Conservation (phyloP, 2,113 vertebrate species). For the Hylia prasina region DNA sequence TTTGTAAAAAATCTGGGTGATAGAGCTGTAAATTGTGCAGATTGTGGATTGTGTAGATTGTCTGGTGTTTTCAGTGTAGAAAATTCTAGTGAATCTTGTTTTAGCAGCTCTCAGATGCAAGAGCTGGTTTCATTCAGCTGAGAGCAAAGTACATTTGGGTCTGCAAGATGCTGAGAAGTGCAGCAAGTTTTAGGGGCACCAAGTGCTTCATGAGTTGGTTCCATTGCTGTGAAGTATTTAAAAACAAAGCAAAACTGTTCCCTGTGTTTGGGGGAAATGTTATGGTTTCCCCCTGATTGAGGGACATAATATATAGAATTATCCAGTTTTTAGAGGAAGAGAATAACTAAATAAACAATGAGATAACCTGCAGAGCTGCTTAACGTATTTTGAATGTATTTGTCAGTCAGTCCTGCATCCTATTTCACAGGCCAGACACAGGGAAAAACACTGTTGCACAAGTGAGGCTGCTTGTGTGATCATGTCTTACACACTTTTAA, state of each 20-base stretch:
- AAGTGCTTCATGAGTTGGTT: background rate
- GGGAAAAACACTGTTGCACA: background rate
- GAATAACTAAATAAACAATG: background rate
- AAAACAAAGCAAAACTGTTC: background rate
- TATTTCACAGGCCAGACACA: background rate
- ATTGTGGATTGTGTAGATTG: constrained; percentile 4
- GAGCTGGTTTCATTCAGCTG: background rate
- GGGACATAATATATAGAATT: background rate
- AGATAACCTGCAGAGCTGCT: background rate
- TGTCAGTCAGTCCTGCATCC: background rate
- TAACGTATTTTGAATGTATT: background rate
- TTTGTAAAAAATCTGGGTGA: background rate
- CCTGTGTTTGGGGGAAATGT: background rate
- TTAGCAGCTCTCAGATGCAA: background rate
- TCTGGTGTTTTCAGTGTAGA: constrained; percentile 20
- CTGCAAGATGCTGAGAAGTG: background rate
- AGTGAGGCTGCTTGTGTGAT: background rate
- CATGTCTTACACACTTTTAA: background rate
- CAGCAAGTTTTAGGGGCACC: background rate
- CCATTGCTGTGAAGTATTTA: background rate
- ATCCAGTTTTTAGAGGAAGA: background rate
- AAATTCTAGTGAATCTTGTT: background rate
- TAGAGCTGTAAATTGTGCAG: constrained; percentile 10
- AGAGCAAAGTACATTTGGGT: background rate
- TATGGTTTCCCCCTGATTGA: background rate